These are phyloP conservation scores for Choloepus hoffmanni DNA, from an alignment of 2,113 vertebrate species.

Conservation along the genomic window DNA sequence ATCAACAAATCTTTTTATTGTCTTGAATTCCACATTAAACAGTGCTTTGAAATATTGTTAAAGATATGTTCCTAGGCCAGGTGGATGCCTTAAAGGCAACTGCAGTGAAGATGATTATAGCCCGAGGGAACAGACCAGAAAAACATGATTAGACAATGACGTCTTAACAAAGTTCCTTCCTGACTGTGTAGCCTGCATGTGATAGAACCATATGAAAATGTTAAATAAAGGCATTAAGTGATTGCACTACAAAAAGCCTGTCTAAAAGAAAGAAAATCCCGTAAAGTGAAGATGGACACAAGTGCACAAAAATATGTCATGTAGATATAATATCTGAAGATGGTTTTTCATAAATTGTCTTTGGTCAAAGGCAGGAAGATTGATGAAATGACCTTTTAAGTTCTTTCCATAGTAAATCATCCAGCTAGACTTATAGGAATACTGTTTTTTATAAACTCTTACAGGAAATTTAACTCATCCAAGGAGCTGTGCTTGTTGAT, in stretches of 20 bases:
- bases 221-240: not conserved
- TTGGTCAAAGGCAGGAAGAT: not conserved
- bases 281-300: not conserved
- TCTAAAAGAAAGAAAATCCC: not conserved
- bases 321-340: not conserved
- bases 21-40: not conserved
- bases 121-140: not conserved
- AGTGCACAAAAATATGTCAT: not conserved
- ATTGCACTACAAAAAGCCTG: not conserved
- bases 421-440: not conserved
- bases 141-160: not conserved
- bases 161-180: not conserved
- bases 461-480: not conserved
- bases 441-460: not conserved
- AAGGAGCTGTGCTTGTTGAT: not conserved
- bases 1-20: not conserved
- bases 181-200: not conserved
- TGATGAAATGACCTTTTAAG: not conserved
- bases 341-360: not conserved
- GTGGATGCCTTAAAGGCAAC: not conserved
- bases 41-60: slow-evolving; percentile 33
- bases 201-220: not conserved
- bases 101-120: not conserved
- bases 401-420: not conserved
- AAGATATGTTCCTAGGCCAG: not conserved